These are phyloP conservation scores for Toxotes chatareus DNA, from an alignment of 2,113 vertebrate genomes.

Conservation along the genomic window DNA sequence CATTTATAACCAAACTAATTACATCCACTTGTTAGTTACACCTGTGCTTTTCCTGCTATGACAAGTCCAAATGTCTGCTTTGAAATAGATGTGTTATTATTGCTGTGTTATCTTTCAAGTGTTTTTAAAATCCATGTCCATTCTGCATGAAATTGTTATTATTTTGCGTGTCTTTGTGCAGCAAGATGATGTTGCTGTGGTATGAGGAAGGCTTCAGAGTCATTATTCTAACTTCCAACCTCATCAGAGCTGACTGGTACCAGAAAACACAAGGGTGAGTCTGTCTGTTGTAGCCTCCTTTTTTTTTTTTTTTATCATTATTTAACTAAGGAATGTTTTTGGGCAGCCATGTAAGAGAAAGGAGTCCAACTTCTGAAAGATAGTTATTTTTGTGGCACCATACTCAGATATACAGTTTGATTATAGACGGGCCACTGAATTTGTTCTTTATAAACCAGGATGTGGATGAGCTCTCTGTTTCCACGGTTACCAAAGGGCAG, in stretches of 20 bases:
- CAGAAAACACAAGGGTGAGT: slow-evolving; percentile 98
- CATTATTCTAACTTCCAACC: slow-evolving; percentile 95
- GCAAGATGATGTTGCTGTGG: slow-evolving; percentile 98
- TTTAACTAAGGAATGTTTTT: not conserved
- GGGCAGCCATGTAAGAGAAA: no score
- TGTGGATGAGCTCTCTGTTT: slow-evolving; percentile 97
- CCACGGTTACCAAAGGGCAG: slow-evolving; percentile 85
- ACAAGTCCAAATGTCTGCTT: not conserved
- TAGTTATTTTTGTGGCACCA: not conserved
- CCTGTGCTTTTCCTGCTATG: no score
- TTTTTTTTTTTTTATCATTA: not conserved
- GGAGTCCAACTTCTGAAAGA: not conserved
- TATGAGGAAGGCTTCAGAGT: slow-evolving; percentile 97
- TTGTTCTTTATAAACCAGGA: slow-evolving; percentile 78
- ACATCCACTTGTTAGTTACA: no score
- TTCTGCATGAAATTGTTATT: not conserved
- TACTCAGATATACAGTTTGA: not conserved
- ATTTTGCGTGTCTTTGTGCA: slow-evolving; percentile 66
- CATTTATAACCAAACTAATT: no score
- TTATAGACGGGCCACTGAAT: not conserved
- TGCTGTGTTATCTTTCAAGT: not conserved
- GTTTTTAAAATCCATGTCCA: not conserved
- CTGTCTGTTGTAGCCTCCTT: not conserved
- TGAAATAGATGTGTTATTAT: not conserved
- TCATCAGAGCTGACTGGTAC: slow-evolving; percentile 96